Evolutionary conservation across 2,797 vertebrate species (phyloP).

Genomic region (Anguilla megastoma): DNA sequence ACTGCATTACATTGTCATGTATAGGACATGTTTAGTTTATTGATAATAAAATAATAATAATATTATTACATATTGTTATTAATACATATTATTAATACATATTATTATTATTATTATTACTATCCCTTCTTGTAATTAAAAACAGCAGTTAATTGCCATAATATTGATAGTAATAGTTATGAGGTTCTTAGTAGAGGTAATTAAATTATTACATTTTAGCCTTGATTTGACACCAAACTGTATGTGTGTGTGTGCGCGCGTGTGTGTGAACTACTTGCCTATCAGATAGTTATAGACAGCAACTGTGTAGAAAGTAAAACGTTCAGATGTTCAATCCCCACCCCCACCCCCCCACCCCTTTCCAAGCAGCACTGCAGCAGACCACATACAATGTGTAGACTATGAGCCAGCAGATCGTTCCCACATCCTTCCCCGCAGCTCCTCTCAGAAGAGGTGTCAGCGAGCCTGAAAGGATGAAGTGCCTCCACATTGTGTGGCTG

Average conservation of each 20-base stretch:
- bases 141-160: neutral
- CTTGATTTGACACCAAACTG: neutral
- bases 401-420: constrained; percentile 75
- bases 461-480: constrained; percentile 87
- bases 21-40: neutral
- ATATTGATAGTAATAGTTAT: neutral
- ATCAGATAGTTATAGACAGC: neutral
- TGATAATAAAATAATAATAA: too few species aligned
- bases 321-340: neutral
- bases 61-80: too few species aligned
- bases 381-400: constrained; percentile 19
- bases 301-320: neutral
- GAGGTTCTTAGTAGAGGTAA: too few species aligned
- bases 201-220: neutral
- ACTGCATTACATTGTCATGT: constrained; percentile 15
- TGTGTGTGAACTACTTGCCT: neutral
- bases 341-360: neutral
- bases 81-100: too few species aligned
- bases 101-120: neutral
- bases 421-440: constrained; percentile 83
- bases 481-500: constrained; percentile 82
- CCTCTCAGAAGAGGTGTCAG: constrained; percentile 82
- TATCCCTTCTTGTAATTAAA: constrained; percentile 16
- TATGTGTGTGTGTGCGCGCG: neutral
- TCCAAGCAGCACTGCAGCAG: constrained; percentile 16